Percentiles rank a stretch among this genome's conserved stretches.
Conservation (phyloP, 2,113 vertebrate genomes). For the Gopherus evgoodei region DNA sequence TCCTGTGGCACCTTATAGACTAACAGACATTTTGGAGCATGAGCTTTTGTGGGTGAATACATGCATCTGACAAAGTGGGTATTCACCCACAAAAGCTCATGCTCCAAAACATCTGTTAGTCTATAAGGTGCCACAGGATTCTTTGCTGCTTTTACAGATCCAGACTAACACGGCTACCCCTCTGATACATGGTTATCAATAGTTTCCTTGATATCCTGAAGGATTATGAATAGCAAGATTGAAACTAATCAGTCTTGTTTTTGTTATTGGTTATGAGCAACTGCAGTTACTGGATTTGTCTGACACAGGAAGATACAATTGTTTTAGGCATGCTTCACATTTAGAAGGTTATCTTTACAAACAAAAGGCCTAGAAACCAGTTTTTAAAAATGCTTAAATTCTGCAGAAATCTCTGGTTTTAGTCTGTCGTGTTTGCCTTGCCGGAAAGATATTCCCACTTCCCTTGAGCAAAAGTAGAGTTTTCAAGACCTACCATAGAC, state of each 20-base stretch:
- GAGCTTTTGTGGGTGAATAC: no score
- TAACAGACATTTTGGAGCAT: no score
- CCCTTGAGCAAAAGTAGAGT: neutral
- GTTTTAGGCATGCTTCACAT: neutral
- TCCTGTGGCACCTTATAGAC: no score
- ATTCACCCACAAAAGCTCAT: no score
- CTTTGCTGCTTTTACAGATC: no score
- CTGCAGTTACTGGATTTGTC: neutral
- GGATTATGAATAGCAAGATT: neutral
- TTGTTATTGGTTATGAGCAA: neutral
- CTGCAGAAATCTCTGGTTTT: neutral
- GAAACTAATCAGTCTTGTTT: neutral
- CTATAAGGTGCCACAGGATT: no score
- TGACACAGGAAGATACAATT: neutral
- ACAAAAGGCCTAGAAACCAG: neutral
- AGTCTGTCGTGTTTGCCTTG: neutral
- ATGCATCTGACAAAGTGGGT: no score
- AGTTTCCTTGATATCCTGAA: neutral
- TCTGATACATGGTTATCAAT: neutral
- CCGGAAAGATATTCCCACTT: neutral
- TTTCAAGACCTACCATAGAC: accelerated
- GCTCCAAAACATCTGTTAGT: no score
- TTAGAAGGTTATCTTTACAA: neutral
- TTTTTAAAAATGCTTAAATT: neutral
- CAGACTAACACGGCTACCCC: no score